These are phyloP conservation scores for Porphyrio hochstetteri DNA, from an alignment of 2,113 vertebrate genomes.

Conservation along the genomic window DNA sequence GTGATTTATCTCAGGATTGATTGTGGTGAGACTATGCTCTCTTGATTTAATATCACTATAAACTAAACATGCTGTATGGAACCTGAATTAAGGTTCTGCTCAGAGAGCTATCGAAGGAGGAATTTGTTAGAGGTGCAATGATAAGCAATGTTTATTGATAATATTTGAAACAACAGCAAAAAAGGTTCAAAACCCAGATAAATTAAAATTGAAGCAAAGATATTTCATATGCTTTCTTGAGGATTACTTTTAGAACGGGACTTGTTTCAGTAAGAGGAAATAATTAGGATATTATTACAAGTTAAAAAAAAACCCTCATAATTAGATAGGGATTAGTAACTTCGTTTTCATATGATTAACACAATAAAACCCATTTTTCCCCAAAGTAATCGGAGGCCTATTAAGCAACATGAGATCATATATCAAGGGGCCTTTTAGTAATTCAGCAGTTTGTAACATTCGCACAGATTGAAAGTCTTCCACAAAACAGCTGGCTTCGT, in stretches of 20 bases:
- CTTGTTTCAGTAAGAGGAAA: slow-evolving; percentile 50
- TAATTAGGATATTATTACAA: slow-evolving; percentile 62
- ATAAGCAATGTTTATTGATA: slow-evolving; percentile 8
- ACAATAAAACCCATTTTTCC: slow-evolving; percentile 55
- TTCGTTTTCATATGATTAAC: slow-evolving; percentile 69
- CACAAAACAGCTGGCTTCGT: slow-evolving; percentile 45
- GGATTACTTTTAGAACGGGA: slow-evolving; percentile 38
- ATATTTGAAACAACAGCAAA: not conserved
- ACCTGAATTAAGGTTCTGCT: slow-evolving; percentile 54
- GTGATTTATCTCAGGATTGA: slow-evolving; percentile 49
- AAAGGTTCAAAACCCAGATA: not conserved
- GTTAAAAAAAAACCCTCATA: slow-evolving; percentile 46
- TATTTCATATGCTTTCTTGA: slow-evolving; percentile 15
- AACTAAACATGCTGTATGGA: slow-evolving; percentile 27
- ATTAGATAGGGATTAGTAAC: slow-evolving; percentile 66
- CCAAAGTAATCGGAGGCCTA: slow-evolving; percentile 43
- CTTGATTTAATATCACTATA: slow-evolving; percentile 51
- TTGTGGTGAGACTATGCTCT: slow-evolving; percentile 39
- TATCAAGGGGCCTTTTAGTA: slow-evolving; percentile 63
- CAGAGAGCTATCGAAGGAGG: slow-evolving; percentile 1
- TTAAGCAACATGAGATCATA: slow-evolving; percentile 57
- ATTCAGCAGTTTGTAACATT: slow-evolving; percentile 60
- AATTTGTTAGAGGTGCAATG: not conserved
- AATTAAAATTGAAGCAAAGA: slow-evolving; percentile 45
- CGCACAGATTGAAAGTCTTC: slow-evolving; percentile 30